Conservation (phyloP, 2,113 vertebrate species). For the Morphnarchus princeps region DNA sequence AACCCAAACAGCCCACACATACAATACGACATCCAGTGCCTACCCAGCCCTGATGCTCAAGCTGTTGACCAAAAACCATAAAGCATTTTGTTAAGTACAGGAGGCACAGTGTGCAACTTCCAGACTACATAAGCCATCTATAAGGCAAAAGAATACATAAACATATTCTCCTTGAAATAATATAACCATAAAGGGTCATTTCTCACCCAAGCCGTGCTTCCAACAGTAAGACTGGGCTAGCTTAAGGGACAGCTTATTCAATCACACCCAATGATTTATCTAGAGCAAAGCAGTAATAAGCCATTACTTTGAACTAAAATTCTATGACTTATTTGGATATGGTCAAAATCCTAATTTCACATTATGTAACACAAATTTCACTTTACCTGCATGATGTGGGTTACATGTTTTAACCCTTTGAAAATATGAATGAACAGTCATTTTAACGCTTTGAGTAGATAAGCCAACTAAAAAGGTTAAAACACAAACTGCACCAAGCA, state of each 20-base stretch:
- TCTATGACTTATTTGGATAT: not conserved
- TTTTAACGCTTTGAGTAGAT: not conserved
- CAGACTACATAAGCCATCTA: not conserved
- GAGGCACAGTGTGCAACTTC: not conserved
- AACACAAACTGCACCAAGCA: not conserved
- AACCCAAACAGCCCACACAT: not conserved
- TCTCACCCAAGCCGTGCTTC: not conserved
- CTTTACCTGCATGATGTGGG: too few species aligned
- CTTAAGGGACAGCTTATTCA: not conserved
- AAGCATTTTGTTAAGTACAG: not conserved
- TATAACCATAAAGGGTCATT: not conserved
- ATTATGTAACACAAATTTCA: not conserved
- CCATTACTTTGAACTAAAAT: not conserved
- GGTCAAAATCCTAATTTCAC: not conserved
- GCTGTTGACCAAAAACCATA: not conserved
- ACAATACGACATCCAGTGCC: not conserved
- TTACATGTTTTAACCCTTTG: not conserved
- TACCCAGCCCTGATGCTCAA: not conserved
- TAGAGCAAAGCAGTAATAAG: not conserved
- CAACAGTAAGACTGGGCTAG: not conserved
- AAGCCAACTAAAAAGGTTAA: not conserved
- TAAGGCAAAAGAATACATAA: not conserved
- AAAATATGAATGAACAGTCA: not conserved
- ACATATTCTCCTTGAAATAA: not conserved
- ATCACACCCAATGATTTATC: not conserved